Conservation (phyloP, 2,888 invertebrate species). For the Drosophila cyrtoloma region DNA sequence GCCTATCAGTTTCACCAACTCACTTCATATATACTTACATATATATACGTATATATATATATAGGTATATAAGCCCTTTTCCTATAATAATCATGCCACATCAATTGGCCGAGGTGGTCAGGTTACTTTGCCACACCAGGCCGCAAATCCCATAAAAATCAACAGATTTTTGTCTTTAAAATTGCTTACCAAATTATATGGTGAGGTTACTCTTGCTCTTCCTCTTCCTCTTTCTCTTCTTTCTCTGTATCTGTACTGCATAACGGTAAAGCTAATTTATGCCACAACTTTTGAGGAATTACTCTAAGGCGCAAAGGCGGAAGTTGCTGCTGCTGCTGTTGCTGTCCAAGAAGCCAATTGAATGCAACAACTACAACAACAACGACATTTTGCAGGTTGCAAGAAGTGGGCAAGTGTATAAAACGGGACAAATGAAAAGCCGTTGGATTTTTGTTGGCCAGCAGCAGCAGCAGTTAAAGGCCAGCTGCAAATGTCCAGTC, state of each 20-base stretch:
- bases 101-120: constrained; percentile 30
- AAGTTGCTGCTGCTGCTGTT: constrained; percentile 56
- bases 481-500: constrained; percentile 46
- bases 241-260: background rate
- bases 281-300: constrained; percentile 65
- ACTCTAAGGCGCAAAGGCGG: constrained; percentile 70
- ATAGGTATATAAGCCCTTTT: background rate
- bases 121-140: constrained; percentile 34
- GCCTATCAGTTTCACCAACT: constrained; percentile 35
- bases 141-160: constrained; percentile 50
- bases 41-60: background rate
- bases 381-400: constrained; percentile 52
- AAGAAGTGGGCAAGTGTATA: constrained; percentile 25
- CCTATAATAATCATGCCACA: constrained; percentile 45
- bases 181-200: constrained; percentile 68
- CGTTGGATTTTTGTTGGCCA: constrained; percentile 40
- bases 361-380: constrained; percentile 60
- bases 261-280: constrained; percentile 77
- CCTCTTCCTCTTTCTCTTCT: background rate
- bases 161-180: constrained; percentile 64
- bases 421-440: constrained; percentile 27
- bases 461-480: constrained; percentile 42
- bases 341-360: constrained; percentile 73
- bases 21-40: background rate
- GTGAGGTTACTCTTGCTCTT: constrained; percentile 12